Evolutionary conservation across 2,888 invertebrate genomes (phyloP), one percentile per base, ranked within the genome.

Genomic region (Clusia tigrina): DNA sequence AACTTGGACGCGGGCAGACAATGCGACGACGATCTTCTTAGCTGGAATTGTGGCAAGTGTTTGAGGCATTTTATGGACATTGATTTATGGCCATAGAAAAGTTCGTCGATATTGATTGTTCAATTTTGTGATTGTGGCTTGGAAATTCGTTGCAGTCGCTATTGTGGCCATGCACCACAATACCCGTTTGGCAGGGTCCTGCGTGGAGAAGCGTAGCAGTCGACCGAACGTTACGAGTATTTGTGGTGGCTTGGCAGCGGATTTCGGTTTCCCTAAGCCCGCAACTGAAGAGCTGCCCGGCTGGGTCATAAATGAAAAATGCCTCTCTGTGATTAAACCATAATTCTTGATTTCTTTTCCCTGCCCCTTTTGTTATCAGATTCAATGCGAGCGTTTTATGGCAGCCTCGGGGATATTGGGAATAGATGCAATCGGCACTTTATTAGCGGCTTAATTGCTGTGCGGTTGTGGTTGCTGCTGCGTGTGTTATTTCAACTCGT

Each of bases 51-150:
- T 58, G 58, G 58, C 58, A 58, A 58, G 51, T 51, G 56, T 56
- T 24, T 15, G 2, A 42, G 42, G n/a, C 48, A 58, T 58, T n/a
- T n/a, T 48, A 25, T 57, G 65, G 67, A 68, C 69, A 69, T n/a
- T 71, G 71, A 71, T 71, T 71, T 69, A 71, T 71, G 69, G 69
- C 64, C 61, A 59, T 64, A 67, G 63, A 60, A 67, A 65, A 65
- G 56, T n/a, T 67, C 62, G 58, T 67, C 58, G 62, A 62, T 62
- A 65, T 71, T 68, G 68, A 69, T 67, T 69, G 67, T 67, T 66
- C 58, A 64, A 64, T 69, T 68, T 67, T 68, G 66, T 69, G 67
- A 67, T 69, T 71, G 68, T 69, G 70, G 70, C 69, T 69, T 67
- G 62, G 46, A 42, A 15, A 42, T 42, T 42, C 20, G 48, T 22